phyloP scores from a whole-genome alignment of 2,797 vertebrate species.

The Hephaestus fuliginosus region DNA sequence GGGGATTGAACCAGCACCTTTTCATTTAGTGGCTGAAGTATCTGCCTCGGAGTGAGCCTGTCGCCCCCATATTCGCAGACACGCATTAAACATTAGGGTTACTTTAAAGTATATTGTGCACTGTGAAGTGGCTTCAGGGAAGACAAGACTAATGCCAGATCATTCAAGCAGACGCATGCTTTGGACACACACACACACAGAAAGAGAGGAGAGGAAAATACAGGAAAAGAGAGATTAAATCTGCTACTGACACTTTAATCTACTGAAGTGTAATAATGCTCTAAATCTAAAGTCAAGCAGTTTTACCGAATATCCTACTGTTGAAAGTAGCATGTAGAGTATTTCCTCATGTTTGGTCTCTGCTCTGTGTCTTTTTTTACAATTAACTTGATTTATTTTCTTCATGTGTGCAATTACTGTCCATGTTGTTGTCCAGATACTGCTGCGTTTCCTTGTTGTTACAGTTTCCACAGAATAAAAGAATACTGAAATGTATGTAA shows the following conservation, averaged over 20 bases:
- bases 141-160: slow-evolving; percentile 43
- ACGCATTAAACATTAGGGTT: slow-evolving; percentile 28
- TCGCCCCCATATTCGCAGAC: slow-evolving; percentile 29
- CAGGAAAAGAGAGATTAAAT: slow-evolving; percentile 31
- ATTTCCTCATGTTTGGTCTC: not conserved
- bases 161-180: slow-evolving; percentile 51
- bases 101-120: slow-evolving; percentile 14
- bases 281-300: not conserved
- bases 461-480: slow-evolving; percentile 1
- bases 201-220: slow-evolving; percentile 11
- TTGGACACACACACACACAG: slow-evolving; percentile 15
- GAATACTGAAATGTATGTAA: slow-evolving; percentile 2
- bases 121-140: slow-evolving; percentile 39
- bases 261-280: slow-evolving; percentile 22
- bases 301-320: slow-evolving; percentile 8
- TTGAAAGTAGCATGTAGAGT: not conserved
- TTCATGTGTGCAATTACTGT: slow-evolving; percentile 3
- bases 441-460: not conserved
- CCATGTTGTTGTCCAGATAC: not conserved
- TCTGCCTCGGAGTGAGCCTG: slow-evolving; percentile 9
- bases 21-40: slow-evolving; percentile 27
- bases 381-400: not conserved
- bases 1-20: slow-evolving; percentile 45
- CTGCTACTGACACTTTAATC: slow-evolving; percentile 29
- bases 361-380: not conserved